Evolutionary conservation across 2,113 vertebrate genomes (phyloP).

Genomic region (Psammodynastes pulverulentus): DNA sequence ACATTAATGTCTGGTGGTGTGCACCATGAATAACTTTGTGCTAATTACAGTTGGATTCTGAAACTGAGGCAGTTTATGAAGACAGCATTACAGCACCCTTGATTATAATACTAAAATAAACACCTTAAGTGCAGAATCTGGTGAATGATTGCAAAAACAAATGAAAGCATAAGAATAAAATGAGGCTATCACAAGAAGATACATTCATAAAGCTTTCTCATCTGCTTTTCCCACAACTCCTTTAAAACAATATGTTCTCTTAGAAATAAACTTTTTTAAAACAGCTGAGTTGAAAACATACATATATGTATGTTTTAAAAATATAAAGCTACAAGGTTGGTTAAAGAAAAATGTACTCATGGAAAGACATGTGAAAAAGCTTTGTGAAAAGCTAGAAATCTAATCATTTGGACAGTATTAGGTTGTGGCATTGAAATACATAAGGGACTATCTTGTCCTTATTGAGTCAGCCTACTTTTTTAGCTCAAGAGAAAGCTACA

Average conservation of each 20-base stretch:
- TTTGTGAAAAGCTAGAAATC: neutral
- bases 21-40: slow-evolving; percentile 50
- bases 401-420: neutral
- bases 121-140: slow-evolving; percentile 50
- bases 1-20: slow-evolving; percentile 46
- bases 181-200: slow-evolving; percentile 39
- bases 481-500: neutral
- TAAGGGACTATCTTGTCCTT: neutral
- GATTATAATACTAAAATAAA: slow-evolving; percentile 55
- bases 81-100: slow-evolving; percentile 52
- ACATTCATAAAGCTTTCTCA: neutral
- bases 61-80: slow-evolving; percentile 61
- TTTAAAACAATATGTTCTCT: slow-evolving; percentile 22
- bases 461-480: neutral
- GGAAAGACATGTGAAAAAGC: neutral
- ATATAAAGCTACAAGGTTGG: neutral
- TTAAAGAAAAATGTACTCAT: neutral
- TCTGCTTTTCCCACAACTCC: neutral
- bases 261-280: neutral
- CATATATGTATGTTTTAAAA: slow-evolving; percentile 9
- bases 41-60: slow-evolving; percentile 59
- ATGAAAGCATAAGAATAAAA: slow-evolving; percentile 49
- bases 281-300: slow-evolving; percentile 14
- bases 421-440: neutral
- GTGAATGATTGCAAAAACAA: slow-evolving; percentile 56